Evolutionary conservation across 2,888 invertebrate genomes (phyloP).

Genomic region (Desoria tigrina): DNA sequence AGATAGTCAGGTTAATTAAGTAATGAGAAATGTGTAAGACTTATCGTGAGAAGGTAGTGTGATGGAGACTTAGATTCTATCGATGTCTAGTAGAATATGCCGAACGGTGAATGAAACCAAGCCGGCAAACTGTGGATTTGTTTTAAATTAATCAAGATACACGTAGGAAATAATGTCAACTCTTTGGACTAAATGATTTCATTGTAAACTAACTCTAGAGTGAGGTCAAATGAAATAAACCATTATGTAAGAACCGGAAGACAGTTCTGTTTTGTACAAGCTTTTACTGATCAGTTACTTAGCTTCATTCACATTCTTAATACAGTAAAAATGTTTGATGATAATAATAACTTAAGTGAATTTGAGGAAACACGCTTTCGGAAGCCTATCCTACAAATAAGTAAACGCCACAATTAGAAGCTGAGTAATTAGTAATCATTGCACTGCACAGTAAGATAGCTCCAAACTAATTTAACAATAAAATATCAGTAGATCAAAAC

Average conservation of each 20-base stretch:
- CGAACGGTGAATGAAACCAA: too few relatives aligned
- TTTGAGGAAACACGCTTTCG: neutral
- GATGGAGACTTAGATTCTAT: too few relatives aligned
- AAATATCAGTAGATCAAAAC: neutral
- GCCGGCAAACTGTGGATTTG: too few relatives aligned
- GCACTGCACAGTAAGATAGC: constrained; percentile 17
- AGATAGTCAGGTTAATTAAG: too few relatives aligned
- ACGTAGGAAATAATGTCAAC: too few relatives aligned
- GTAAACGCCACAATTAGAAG: constrained; percentile 10
- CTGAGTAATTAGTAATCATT: constrained; percentile 8
- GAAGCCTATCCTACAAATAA: neutral
- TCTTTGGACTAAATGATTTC: neutral
- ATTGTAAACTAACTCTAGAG: constrained; percentile 1
- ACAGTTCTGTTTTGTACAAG: constrained; percentile 16
- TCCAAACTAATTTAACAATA: constrained; percentile 1
- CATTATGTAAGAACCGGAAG: neutral
- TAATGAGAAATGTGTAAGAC: too few relatives aligned
- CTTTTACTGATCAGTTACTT: constrained; percentile 14
- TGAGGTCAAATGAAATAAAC: constrained; percentile 1
- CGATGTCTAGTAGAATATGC: too few relatives aligned
- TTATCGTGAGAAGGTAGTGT: too few relatives aligned
- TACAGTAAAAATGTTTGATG: constrained; percentile 17
- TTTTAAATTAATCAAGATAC: too few relatives aligned
- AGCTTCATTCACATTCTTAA: constrained; percentile 19
- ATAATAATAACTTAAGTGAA: constrained; percentile 7